Evolutionary conservation across 2,888 invertebrate species (phyloP).

Genomic region (Crioceris asparagi): DNA sequence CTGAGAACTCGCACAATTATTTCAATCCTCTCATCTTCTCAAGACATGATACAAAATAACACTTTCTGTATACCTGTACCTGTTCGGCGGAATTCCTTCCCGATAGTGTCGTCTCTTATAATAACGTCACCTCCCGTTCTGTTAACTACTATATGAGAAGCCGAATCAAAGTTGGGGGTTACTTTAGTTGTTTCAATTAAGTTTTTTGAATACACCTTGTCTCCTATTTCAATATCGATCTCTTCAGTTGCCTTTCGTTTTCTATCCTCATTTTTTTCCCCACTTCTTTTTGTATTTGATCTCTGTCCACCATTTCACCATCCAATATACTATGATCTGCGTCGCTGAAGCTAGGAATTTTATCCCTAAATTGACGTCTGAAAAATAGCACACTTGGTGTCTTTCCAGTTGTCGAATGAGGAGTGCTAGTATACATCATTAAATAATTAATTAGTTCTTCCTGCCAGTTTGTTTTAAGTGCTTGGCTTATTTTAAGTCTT

Average conservation of each 20-base stretch:
- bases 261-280: conserved; percentile 8
- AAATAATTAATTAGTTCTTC: conserved; percentile 16
- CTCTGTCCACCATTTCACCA: conserved; percentile 7
- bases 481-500: conserved; percentile 12
- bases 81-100: no score
- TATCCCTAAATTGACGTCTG: conserved; percentile 16
- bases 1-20: no score
- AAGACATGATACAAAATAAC: no score
- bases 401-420: conserved; percentile 21
- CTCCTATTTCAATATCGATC: background rate
- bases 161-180: no score
- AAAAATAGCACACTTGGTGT: conserved; percentile 21
- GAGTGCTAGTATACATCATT: conserved; percentile 19
- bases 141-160: no score
- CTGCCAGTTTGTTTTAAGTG: conserved; percentile 10
- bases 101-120: no score
- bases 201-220: background rate
- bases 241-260: background rate
- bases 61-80: no score
- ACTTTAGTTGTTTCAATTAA: no score
- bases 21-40: no score
- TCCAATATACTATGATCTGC: background rate
- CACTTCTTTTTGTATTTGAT: conserved; percentile 7
- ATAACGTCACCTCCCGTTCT: no score
- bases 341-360: conserved; percentile 13